Evolutionary conservation across 2,888 invertebrate species (phyloP).

Genomic region (Physocephala rufipes): DNA sequence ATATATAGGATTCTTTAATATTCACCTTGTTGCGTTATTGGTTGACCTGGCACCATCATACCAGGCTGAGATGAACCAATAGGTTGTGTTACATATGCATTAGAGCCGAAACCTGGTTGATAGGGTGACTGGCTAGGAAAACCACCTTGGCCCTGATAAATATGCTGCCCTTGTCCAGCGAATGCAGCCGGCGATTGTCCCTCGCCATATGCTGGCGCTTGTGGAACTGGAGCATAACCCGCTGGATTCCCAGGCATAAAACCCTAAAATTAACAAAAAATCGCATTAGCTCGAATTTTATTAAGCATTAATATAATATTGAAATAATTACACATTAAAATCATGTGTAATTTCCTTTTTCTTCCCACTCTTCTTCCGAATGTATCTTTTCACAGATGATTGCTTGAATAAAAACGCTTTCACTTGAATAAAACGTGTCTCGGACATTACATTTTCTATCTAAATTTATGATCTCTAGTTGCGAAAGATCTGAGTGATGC

Average conservation of each 20-base stretch:
- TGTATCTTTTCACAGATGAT: too few species aligned
- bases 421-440: too few species aligned
- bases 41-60: slow-evolving; percentile 47
- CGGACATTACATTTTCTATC: too few species aligned
- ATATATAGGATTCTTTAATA: too few species aligned
- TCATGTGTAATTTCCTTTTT: too few species aligned
- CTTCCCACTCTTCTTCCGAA: too few species aligned
- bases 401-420: too few species aligned
- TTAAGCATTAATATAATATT: too few species aligned
- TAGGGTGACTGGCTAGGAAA: slow-evolving; percentile 38
- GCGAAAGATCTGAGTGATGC: too few species aligned
- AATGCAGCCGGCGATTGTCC: slow-evolving; percentile 43
- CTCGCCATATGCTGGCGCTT: slow-evolving; percentile 56
- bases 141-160: slow-evolving; percentile 26
- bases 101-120: slow-evolving; percentile 52
- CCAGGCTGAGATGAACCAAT: slow-evolving; percentile 46
- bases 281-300: too few species aligned
- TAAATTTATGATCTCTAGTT: too few species aligned
- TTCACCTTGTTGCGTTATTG: slow-evolving; percentile 30
- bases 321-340: too few species aligned
- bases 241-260: slow-evolving; percentile 52
- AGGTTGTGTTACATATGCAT: slow-evolving; percentile 60
- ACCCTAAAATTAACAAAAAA: slow-evolving; percentile 50
- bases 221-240: slow-evolving; percentile 63
- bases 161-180: slow-evolving; percentile 31